Conservation (phyloP, 2,113 vertebrate genomes). For the Verasper variegatus region DNA sequence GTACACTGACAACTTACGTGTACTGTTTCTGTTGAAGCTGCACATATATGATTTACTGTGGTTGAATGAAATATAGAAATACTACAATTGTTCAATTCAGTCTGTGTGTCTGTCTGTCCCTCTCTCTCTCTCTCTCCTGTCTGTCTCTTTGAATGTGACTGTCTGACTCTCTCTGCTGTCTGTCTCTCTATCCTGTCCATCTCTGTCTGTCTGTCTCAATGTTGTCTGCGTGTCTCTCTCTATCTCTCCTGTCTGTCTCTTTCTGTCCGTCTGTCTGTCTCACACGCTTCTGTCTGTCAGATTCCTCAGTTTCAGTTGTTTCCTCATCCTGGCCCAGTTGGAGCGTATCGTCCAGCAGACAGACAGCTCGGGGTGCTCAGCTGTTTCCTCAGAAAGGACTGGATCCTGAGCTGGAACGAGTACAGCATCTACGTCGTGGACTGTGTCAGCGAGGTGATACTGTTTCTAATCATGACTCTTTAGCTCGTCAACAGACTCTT, state of each 20-base stretch:
- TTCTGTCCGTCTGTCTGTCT: background rate
- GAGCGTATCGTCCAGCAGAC: conserved; percentile 83
- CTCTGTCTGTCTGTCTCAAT: background rate
- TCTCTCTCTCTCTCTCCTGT: no score
- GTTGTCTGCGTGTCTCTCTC: no score
- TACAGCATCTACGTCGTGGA: conserved; percentile 95
- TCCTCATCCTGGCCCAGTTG: conserved; percentile 83
- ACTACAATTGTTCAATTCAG: no score
- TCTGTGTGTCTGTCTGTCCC: no score
- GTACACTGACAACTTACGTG: conserved; percentile 28
- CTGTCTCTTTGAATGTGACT: no score
- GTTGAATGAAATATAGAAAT: no score
- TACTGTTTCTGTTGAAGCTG: no score
- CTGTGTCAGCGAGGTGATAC: conserved; percentile 83
- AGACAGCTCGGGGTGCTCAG: conserved; percentile 90
- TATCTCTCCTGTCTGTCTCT: background rate
- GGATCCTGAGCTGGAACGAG: conserved; percentile 97
- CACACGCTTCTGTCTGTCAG: conserved; percentile 37
- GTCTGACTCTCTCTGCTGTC: background rate
- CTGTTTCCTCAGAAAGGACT: conserved; percentile 91
- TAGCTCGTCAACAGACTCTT: no score
- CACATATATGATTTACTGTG: no score
- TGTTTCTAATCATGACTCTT: background rate
- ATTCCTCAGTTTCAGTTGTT: conserved; percentile 91
- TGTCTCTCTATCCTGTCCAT: background rate